Evolutionary conservation across 23 tunicate species (phyloP), one percentile per base, ranked within the genome.

Genomic region (Ascidia mentula): DNA sequence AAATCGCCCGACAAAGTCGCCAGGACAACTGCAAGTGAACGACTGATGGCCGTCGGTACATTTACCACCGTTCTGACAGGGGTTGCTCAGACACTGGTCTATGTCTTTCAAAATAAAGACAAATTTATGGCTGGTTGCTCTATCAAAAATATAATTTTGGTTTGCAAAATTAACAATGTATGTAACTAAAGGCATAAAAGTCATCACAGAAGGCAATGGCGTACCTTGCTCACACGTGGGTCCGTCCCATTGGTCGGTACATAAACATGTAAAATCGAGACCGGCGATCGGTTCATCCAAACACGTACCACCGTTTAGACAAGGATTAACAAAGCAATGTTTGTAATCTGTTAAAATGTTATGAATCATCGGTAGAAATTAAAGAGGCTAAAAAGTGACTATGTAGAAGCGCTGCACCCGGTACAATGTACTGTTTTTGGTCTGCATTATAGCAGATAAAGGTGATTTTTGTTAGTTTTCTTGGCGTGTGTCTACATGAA

Each of bases 301-400:
- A 82, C 97, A 91, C 31, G 83, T 77, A 28, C 97, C 97, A 3
- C 90, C 97, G 77, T 91, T 85, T 35, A 80, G 70, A 40, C 97
- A 91, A 37, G 97, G 97, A n/a, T 77, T 69, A 9, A 65, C 77
- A 15, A 80, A 78, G 38, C 97, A 91, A 26, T 45, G 36, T 34
- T 37, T 38, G 69, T 60, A 91, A 31, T 72, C 97, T 91, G 77
- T 74, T 18, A 74, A 15, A 74, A 0, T 12, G n/a, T n/a, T n/a
- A n/a, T n/a, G n/a, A n/a, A n/a, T n/a, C n/a, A n/a, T n/a, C n/a
- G n/a, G n/a, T n/a, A n/a, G n/a, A n/a, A n/a, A n/a, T n/a, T n/a
- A n/a, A n/a, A n/a, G n/a, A n/a, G n/a, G n/a, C n/a, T n/a, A n/a
- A n/a, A n/a, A n/a, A n/a, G n/a, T n/a, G n/a, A n/a, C n/a, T n/a